These are phyloP conservation scores for Dendrolimus pini DNA, from an alignment of 2,888 invertebrate species.

Conservation along the genomic window DNA sequence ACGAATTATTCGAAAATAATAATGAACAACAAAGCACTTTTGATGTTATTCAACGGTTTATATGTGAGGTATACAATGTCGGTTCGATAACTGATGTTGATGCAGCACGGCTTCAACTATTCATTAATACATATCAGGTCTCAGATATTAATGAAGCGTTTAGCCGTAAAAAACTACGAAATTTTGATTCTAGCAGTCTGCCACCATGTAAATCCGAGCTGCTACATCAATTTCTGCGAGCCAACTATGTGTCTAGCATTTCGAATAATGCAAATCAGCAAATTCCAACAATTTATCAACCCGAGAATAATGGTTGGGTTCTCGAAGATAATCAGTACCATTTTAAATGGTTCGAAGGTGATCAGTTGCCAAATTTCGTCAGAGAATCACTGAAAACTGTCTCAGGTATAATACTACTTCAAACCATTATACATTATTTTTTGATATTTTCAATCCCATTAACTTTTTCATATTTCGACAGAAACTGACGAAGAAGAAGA, in stretches of 20 bases:
- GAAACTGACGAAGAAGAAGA: conserved; percentile 8
- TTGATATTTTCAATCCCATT: conserved; percentile 1
- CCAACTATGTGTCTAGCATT: conserved; percentile 12
- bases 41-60: conserved; percentile 9
- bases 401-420: conserved; percentile 9
- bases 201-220: conserved; percentile 15
- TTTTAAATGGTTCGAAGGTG: conserved; percentile 20
- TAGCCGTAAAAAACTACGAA: conserved; percentile 10
- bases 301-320: conserved; percentile 20
- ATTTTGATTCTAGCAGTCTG: conserved; percentile 14
- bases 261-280: conserved; percentile 17
- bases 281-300: conserved; percentile 13
- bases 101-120: conserved; percentile 11
- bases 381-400: conserved; percentile 15
- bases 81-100: conserved; percentile 12
- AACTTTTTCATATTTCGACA: conserved; percentile 5
- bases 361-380: conserved; percentile 17
- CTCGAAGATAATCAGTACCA: conserved; percentile 16
- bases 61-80: conserved; percentile 10
- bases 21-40: conserved; percentile 6
- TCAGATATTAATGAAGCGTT: conserved; percentile 15
- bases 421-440: conserved; percentile 1
- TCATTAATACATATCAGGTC: conserved; percentile 12
- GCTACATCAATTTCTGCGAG: conserved; percentile 15
- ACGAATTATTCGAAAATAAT: too few relatives aligned